Conservation (phyloP, 2,113 vertebrate genomes). For the Semicossyphus pulcher region DNA sequence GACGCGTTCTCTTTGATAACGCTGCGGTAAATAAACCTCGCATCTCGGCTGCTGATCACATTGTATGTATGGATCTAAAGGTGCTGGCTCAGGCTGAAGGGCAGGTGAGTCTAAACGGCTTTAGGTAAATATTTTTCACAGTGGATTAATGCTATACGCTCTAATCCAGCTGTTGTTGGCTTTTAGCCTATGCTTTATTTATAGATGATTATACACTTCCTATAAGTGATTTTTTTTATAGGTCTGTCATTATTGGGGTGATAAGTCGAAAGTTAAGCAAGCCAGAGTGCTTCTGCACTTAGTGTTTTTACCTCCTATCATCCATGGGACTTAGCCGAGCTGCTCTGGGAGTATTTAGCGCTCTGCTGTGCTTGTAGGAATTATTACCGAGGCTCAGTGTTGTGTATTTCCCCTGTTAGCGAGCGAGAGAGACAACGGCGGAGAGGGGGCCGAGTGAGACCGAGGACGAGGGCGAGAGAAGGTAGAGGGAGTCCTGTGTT, state of each 20-base stretch:
- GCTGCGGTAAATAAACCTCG: conserved; percentile 63
- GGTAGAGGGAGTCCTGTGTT: conserved; percentile 73
- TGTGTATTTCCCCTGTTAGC: conserved; percentile 63
- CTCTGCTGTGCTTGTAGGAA: conserved; percentile 72
- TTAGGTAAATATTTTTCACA: conserved; percentile 52
- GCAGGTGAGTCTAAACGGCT: conserved; percentile 43
- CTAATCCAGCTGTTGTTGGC: conserved; percentile 34
- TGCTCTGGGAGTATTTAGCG: conserved; percentile 72
- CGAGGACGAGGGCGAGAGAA: conserved; percentile 49
- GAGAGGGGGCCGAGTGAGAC: conserved; percentile 26
- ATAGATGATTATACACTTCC: conserved; percentile 39
- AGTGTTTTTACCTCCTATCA: conserved; percentile 67
- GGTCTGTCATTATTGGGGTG: conserved; percentile 49
- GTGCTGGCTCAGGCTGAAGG: conserved; percentile 58
- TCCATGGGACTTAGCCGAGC: conserved; percentile 62
- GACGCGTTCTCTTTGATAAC: conserved; percentile 68
- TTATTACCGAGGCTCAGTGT: conserved; percentile 64
- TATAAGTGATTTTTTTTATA: conserved; percentile 21
- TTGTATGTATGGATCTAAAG: conserved; percentile 51
- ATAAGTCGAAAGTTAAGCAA: conserved; percentile 59
- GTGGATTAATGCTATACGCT: conserved; percentile 34
- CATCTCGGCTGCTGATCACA: conserved; percentile 57
- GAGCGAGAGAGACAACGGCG: conserved; percentile 14
- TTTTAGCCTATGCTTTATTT: conserved; percentile 39
- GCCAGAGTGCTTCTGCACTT: conserved; percentile 43